These are phyloP conservation scores for Harpagifer antarcticus DNA, from an alignment of 2,797 vertebrate species.

Conservation along the genomic window DNA sequence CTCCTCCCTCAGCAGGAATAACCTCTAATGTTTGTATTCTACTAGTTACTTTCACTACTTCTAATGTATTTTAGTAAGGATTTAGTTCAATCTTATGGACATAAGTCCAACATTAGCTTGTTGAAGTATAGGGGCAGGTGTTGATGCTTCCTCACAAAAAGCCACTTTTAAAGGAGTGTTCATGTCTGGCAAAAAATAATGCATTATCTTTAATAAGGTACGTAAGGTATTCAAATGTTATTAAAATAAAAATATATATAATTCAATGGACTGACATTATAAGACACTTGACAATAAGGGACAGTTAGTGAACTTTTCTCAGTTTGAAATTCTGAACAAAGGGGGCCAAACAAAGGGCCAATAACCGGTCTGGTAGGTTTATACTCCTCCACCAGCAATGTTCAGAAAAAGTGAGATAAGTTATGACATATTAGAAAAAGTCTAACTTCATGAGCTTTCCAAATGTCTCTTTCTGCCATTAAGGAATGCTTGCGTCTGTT, in stretches of 20 bases:
- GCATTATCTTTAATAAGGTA: not conserved
- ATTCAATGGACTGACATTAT: not conserved
- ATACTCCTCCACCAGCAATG: not conserved
- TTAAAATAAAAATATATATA: not conserved
- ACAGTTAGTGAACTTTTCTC: not conserved
- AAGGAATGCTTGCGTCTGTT: not conserved
- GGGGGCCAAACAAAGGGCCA: not conserved
- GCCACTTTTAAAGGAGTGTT: not conserved
- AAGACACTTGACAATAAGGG: not conserved
- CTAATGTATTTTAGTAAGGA: not conserved
- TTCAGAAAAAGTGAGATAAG: not conserved
- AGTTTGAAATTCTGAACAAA: not conserved
- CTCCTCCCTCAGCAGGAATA: not conserved
- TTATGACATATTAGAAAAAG: not conserved
- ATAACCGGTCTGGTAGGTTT: constrained; percentile 41
- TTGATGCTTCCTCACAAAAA: not conserved
- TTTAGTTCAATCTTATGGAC: not conserved
- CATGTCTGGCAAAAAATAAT: not conserved
- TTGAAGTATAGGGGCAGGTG: not conserved
- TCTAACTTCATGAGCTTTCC: not conserved
- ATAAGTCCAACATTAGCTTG: not conserved
- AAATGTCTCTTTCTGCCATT: not conserved
- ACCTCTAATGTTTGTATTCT: not conserved
- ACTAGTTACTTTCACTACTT: not conserved
- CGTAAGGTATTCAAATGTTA: not conserved